Conservation (phyloP, 2,113 vertebrate genomes). For the Conger conger region DNA sequence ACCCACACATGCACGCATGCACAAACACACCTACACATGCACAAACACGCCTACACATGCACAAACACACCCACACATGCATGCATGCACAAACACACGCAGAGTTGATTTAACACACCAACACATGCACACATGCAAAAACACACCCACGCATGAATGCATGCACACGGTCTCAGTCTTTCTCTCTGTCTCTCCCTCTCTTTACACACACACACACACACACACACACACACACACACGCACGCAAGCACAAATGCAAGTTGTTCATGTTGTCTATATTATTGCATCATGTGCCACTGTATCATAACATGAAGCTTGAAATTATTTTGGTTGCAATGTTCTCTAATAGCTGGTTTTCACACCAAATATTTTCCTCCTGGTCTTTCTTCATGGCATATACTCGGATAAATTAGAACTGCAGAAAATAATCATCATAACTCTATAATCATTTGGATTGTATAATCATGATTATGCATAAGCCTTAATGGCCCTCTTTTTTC, state of each 20-base stretch:
- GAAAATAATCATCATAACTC: slow-evolving; percentile 21
- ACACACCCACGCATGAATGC: too few relatives aligned
- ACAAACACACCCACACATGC: too few relatives aligned
- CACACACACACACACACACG: slow-evolving; percentile 19
- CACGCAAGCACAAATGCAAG: too few relatives aligned
- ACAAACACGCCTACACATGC: too few relatives aligned
- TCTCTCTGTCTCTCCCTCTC: neutral
- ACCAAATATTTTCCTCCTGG: neutral
- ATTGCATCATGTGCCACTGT: neutral
- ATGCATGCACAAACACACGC: too few relatives aligned
- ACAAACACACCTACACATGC: too few relatives aligned
- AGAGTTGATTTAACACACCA: too few relatives aligned
- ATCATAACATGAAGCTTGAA: too few relatives aligned
- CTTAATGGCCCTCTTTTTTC: neutral
- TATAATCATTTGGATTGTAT: neutral
- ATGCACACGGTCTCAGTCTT: neutral
- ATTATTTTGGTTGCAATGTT: neutral
- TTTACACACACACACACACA: slow-evolving; percentile 18
- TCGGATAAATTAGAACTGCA: slow-evolving; percentile 1
- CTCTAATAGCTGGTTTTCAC: neutral
- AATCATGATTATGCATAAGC: neutral
- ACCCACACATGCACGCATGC: too few relatives aligned
- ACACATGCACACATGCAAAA: too few relatives aligned
- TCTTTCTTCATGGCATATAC: neutral
- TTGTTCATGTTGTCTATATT: neutral